Conservation (phyloP, 2,113 vertebrate species). For the Corvus hawaiiensis region DNA sequence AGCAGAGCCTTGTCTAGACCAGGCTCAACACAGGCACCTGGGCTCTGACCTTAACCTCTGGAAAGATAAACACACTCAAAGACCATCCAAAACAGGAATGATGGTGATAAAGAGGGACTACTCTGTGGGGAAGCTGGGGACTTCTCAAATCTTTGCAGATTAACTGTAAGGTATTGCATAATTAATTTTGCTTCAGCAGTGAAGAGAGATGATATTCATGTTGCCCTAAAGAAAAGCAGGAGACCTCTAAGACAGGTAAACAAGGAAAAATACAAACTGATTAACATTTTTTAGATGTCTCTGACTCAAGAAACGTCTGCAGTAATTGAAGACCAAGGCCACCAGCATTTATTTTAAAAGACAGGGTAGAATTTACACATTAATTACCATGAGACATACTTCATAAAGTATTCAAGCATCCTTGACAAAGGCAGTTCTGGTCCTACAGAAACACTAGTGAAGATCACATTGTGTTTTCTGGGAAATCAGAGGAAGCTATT, state of each 20-base stretch:
- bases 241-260: background rate
- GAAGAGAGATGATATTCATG: background rate
- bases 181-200: background rate
- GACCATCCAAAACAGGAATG: background rate
- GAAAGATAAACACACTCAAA: background rate
- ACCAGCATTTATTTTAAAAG: background rate
- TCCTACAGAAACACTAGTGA: background rate
- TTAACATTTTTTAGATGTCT: background rate
- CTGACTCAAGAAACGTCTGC: background rate
- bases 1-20: background rate
- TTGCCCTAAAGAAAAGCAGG: background rate
- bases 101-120: background rate
- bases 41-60: background rate
- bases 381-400: background rate
- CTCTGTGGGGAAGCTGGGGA: background rate
- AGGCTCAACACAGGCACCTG: fast-evolving
- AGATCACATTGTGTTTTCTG: background rate
- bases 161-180: background rate
- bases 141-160: background rate
- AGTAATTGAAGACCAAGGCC: background rate
- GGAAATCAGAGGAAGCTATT: background rate
- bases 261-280: background rate
- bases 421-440: background rate
- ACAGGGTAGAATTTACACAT: background rate
- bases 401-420: background rate